Base-by-base conservation (phyloP, 1,140 invertebrate species). In the Zeugodacus cucurbitae region DNA sequence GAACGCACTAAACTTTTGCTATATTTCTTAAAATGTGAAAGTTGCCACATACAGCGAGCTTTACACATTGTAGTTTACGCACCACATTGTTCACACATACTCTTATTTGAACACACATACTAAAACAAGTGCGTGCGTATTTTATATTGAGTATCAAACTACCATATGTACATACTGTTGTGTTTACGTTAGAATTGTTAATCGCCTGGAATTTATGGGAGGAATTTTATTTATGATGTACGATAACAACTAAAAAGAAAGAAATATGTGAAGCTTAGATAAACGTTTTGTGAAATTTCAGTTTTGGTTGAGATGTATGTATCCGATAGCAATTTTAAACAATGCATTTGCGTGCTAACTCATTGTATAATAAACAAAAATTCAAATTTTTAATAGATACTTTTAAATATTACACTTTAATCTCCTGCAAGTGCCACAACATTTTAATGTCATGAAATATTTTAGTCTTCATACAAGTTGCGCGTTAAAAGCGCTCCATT, bases 171-270 rank as follows among this genome's bases (percentile, higher is more conserved):
- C 59, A 26, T n/a, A 62, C n/a, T n/a, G 17, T 29, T 67, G 64
- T 67, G 29, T 67, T 62, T 67, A 67, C 34, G 64, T 14, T 67
- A 4, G 7, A 70, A 70, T 87, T 87, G 37, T 70, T 34, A 64
- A 87, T 26, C 58, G 29, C 34, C 11, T 87, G 62, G 41, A 87
- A 87, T 87, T 87, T 87, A 87, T 87, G 87, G 57, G 59, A 22
- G 17, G 37, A 87, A 70, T 58, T 64, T 67, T 67, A 87, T 87
- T 87, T 87, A 87, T 87, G 58, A 59, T 34, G 17, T 67, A 67
- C 11, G 64, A 67, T 67, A 67, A 67, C 64, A 67, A 26, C 64
- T 32, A 6, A 11, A 67, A 67, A 3, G 26, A 11, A 67, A 62
- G 22, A 26, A 26, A 62, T 62, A 62, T 62, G 58, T n/a, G 58